Evolutionary conservation across 2,797 vertebrate genomes (phyloP).

Genomic region (Cercopithecus mitis): DNA sequence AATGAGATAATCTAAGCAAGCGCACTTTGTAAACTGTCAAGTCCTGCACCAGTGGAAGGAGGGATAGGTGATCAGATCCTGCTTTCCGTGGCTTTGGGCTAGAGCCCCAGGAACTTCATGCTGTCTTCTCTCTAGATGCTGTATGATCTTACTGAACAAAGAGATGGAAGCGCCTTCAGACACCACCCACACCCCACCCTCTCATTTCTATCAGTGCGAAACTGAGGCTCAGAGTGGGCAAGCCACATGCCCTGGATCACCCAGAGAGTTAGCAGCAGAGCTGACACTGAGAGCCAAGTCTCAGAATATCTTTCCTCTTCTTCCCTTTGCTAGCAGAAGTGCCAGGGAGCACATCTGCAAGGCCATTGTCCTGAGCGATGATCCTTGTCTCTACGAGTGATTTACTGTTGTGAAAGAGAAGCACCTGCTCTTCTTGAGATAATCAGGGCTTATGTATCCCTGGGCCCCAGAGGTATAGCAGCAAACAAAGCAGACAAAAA

Average conservation of each 20-base stretch:
- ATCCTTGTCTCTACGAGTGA: neutral
- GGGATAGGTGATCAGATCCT: neutral
- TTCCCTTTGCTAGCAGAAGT: neutral
- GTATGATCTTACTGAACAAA: neutral
- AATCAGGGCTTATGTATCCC: neutral
- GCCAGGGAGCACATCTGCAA: no score
- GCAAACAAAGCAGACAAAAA: neutral
- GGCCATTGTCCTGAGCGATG: accelerated
- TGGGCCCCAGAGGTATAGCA: neutral
- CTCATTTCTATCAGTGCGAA: neutral
- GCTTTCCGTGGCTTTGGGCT: neutral
- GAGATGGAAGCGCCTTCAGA: neutral
- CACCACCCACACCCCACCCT: accelerated
- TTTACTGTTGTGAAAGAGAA: neutral
- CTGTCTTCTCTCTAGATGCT: neutral
- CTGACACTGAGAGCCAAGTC: accelerated
- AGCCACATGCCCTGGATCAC: neutral
- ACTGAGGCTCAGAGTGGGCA: neutral
- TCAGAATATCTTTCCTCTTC: neutral
- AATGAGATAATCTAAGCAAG: neutral
- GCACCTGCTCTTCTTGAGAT: neutral
- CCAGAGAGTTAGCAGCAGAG: neutral
- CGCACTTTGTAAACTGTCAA: neutral
- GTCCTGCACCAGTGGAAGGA: neutral
- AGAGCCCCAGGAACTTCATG: neutral